Conservation (phyloP, 2,888 invertebrate species). For the Mythimna pallens region DNA sequence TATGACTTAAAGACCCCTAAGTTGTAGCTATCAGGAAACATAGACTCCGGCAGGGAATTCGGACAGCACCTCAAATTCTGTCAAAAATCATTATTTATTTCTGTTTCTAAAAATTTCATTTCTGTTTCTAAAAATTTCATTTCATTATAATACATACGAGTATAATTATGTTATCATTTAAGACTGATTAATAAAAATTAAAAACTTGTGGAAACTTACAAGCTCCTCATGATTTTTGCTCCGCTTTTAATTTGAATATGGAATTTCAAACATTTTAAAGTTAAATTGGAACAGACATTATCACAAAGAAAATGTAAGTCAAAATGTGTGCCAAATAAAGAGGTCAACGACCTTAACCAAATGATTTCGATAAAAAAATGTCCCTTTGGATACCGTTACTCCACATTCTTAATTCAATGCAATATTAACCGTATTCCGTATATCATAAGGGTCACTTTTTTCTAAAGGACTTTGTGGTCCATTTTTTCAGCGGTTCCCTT, state of each 20-base stretch:
- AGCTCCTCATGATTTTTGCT: background rate
- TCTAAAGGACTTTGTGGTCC: constrained; percentile 66
- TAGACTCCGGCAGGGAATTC: too few species aligned
- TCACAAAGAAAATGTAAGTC: constrained; percentile 21
- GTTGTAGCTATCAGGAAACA: too few species aligned
- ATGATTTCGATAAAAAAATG: constrained; percentile 70
- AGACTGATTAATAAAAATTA: too few species aligned
- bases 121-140: too few species aligned
- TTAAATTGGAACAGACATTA: constrained; percentile 8
- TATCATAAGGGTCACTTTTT: constrained; percentile 70
- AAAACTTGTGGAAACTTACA: too few species aligned
- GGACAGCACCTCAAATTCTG: too few species aligned
- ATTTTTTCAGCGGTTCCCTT: constrained; percentile 87
- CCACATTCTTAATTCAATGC: background rate
- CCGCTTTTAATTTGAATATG: background rate
- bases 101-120: too few species aligned
- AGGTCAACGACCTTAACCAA: constrained; percentile 75
- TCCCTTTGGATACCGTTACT: constrained; percentile 70
- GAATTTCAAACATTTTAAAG: background rate
- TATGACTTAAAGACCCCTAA: too few species aligned
- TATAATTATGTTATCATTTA: too few species aligned
- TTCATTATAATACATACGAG: too few species aligned
- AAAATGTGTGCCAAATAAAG: constrained; percentile 62
- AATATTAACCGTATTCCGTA: constrained; percentile 59
- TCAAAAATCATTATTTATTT: too few species aligned